Percentiles rank a stretch among this genome's conserved stretches.
phyloP scores from a whole-genome alignment of 2,113 vertebrate genomes.

The Ellobius talpinus region DNA sequence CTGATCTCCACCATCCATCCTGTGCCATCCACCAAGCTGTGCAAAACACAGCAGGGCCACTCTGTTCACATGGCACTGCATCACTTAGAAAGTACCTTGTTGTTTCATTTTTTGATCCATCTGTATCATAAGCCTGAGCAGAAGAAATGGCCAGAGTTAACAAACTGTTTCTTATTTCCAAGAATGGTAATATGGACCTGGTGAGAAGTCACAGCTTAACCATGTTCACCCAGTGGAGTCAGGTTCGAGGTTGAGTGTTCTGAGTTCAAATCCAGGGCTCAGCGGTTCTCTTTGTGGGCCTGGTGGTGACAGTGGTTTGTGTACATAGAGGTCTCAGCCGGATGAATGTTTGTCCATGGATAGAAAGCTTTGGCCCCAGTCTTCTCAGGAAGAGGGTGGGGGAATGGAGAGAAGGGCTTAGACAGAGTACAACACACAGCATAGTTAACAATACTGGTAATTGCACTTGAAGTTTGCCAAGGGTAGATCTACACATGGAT shows the following conservation, averaged over 20 bases:
- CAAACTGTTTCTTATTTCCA: not conserved
- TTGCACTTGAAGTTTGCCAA: not conserved
- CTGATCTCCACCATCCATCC: not conserved
- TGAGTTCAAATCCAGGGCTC: not conserved
- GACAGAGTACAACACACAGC: not conserved
- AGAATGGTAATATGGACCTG: not conserved
- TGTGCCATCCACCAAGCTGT: not conserved
- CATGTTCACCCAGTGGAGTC: accelerated
- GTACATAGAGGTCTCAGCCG: not conserved
- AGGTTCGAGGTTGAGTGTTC: not conserved
- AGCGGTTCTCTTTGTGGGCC: not conserved
- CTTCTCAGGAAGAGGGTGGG: not conserved
- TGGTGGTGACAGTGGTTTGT: not conserved
- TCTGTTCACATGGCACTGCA: not conserved
- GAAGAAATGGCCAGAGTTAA: not conserved
- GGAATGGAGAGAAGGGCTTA: not conserved
- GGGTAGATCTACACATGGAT: not conserved
- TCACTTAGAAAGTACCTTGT: not conserved
- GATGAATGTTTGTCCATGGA: not conserved
- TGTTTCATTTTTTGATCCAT: not conserved
- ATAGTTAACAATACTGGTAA: not conserved
- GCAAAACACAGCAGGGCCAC: not conserved
- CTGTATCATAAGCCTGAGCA: not conserved
- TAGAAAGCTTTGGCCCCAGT: not conserved
- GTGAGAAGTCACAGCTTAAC: not conserved